Evolutionary conservation across 2,888 invertebrate genomes (phyloP).

Genomic region (Selenia dentaria): DNA sequence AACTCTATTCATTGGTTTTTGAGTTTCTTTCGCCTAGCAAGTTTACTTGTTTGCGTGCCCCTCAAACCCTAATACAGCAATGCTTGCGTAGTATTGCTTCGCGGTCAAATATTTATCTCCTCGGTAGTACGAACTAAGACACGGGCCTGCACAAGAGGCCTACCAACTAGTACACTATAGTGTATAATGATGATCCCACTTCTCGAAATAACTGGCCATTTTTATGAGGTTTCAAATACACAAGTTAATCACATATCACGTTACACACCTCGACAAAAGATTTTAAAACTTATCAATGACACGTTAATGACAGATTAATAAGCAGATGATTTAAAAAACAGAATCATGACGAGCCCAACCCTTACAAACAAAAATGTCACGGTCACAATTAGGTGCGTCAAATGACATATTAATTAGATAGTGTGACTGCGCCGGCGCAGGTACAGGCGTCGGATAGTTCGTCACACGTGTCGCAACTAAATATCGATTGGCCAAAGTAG

Average conservation of each 20-base stretch:
- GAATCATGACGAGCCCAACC: conserved; percentile 27
- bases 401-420: conserved; percentile 47
- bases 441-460: conserved; percentile 40
- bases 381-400: conserved; percentile 42
- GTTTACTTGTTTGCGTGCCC: too few relatives aligned
- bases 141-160: too few relatives aligned
- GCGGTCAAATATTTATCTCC: too few relatives aligned
- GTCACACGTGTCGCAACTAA: conserved; percentile 68
- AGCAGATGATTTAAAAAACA: conserved; percentile 24
- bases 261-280: too few relatives aligned
- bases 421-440: conserved; percentile 26
- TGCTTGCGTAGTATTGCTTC: too few relatives aligned
- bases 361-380: conserved; percentile 45
- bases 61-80: too few relatives aligned
- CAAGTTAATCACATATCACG: background rate
- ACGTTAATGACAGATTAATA: conserved; percentile 21
- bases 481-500: conserved; percentile 67
- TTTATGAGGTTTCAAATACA: conserved; percentile 1
- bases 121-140: too few relatives aligned
- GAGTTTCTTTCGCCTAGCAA: too few relatives aligned
- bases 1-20: too few relatives aligned
- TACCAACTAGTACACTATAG: too few relatives aligned
- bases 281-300: background rate
- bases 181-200: too few relatives aligned
- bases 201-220: too few relatives aligned